These are phyloP conservation scores for Anolis carolinensis DNA, from an alignment of 2,113 vertebrate species.

Conservation along the genomic window DNA sequence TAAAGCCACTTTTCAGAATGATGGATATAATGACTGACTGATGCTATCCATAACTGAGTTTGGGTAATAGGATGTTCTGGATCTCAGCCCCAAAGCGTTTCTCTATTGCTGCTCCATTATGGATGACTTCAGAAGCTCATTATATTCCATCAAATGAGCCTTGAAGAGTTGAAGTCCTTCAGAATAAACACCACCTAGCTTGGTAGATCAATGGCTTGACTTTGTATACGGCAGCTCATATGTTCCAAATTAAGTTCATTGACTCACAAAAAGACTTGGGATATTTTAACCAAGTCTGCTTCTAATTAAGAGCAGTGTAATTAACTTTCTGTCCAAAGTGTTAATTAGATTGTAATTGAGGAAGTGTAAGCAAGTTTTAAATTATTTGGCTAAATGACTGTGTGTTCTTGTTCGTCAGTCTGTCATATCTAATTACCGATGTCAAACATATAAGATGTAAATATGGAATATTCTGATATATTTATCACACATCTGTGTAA, in stretches of 20 bases:
- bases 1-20: background rate
- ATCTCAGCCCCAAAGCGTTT: too few relatives aligned
- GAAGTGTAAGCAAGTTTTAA: conserved; percentile 22
- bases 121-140: too few relatives aligned
- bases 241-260: conserved; percentile 7
- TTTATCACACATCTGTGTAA: background rate
- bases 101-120: too few relatives aligned
- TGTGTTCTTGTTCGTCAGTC: background rate
- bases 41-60: background rate
- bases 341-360: conserved; percentile 18
- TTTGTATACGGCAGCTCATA: background rate
- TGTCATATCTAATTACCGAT: conserved; percentile 8
- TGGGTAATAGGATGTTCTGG: background rate
- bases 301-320: conserved; percentile 14
- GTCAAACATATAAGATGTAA: background rate
- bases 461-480: background rate
- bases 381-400: background rate
- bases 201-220: background rate
- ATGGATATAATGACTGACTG: background rate
- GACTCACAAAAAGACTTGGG: background rate
- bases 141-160: too few relatives aligned
- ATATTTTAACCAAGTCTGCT: conserved; percentile 15
- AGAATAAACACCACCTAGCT: background rate
- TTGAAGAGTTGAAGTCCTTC: background rate
- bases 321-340: conserved; percentile 25